Conservation (phyloP, 2,797 vertebrate genomes). For the Thamnophis elegans region DNA sequence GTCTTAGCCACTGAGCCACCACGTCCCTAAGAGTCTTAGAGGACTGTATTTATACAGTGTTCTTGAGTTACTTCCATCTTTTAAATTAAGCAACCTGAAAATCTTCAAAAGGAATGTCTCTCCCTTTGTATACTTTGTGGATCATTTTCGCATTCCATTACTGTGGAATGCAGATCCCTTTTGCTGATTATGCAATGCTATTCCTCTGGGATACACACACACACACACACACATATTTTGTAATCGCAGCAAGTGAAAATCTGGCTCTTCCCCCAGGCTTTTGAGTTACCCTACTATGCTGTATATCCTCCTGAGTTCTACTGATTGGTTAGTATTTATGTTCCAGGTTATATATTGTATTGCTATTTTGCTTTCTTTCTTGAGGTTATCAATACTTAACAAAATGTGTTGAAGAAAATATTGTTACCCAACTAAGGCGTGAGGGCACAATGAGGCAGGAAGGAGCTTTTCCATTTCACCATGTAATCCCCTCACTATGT, state of each 20-base stretch:
- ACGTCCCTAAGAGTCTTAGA: not conserved
- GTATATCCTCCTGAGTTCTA: not conserved
- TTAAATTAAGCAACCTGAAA: conserved; percentile 7
- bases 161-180: not conserved
- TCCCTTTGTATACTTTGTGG: not conserved
- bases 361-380: not conserved
- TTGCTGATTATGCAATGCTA: not conserved
- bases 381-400: not conserved
- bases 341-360: not conserved
- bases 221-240: not conserved
- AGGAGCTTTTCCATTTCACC: not conserved
- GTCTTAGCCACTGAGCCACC: too few relatives aligned
- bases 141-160: not conserved
- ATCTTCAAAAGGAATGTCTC: not conserved
- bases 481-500: not conserved
- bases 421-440: not conserved
- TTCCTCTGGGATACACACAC: not conserved
- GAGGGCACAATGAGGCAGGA: not conserved
- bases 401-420: not conserved
- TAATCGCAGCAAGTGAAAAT: not conserved
- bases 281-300: not conserved
- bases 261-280: not conserved
- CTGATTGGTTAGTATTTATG: not conserved
- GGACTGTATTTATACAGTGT: not conserved
- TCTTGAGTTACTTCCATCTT: not conserved